Evolutionary conservation across 2,888 invertebrate species (phyloP).

Genomic region (Tanytarsus gracilentus): DNA sequence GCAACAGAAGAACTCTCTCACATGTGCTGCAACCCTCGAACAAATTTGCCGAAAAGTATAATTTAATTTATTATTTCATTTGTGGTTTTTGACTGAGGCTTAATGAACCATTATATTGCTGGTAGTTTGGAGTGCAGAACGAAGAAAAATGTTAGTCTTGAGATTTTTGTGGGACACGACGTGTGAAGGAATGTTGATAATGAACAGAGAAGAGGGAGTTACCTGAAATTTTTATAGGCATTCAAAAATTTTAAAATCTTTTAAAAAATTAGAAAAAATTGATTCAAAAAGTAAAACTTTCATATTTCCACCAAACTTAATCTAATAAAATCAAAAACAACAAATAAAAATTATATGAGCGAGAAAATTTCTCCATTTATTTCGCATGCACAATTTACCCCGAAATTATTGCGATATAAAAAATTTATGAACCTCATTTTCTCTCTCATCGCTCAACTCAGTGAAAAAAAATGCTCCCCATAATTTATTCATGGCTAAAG

Average conservation of each 20-base stretch:
- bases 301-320: not conserved
- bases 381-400: constrained; percentile 16
- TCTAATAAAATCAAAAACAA: not conserved
- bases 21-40: constrained; percentile 5
- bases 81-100: constrained; percentile 28
- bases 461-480: constrained; percentile 15
- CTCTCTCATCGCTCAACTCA: too few relatives aligned
- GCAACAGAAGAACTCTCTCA: not conserved
- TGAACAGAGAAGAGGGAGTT: not conserved
- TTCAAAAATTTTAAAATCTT: not conserved
- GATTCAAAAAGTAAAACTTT: not conserved
- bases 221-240: not conserved
- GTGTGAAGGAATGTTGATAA: not conserved
- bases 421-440: constrained; percentile 25
- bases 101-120: constrained; percentile 29
- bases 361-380: not conserved
- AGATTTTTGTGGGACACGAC: constrained; percentile 9
- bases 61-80: constrained; percentile 29
- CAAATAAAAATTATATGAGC: not conserved
- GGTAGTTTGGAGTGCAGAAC: constrained; percentile 17
- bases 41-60: constrained; percentile 7
- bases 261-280: not conserved
- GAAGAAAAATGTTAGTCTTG: constrained; percentile 20
- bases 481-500: constrained; percentile 25
- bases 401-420: constrained; percentile 23